Evolutionary conservation across 2,797 vertebrate species (phyloP), one percentile per base, ranked within the genome.

Genomic region (Trichosurus vulpecula): DNA sequence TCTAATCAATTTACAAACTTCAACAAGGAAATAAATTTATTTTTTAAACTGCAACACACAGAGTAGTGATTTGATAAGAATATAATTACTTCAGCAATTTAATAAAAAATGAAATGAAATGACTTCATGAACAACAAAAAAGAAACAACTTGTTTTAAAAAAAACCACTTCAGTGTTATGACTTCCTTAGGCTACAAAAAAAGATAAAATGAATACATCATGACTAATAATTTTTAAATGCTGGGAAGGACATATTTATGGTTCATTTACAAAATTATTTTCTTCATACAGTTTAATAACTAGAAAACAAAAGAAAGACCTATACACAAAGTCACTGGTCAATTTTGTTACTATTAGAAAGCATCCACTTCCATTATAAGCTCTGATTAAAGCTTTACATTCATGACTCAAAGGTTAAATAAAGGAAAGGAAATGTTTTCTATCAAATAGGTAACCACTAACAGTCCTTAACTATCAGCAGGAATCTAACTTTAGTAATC

Each of bases 341-440:
- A 96, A 93, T 95, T 98, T 98, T 98, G 97, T 97, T 98, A 98
- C 97, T 93, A 0, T 97, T 98, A 98, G 98, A 98, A 98, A 98
- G 98, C 98, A 98, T 98, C 98, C 98, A 99, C 98, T 98, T 98
- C 98, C 95, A 98, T 98, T 97, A 97, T 93, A 99, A 56, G 98
- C 98, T 99, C 99, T 98, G 99, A 99, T 99, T 99, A 99, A 99
- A 99, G 97, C 98, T 99, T 98, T 99, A 99, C 99, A 99, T 98
- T 98, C 98, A 96, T 51, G 81, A 98, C 99, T 99, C 99, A 99
- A 98, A 99, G 99, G 99, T 99, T 99, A 99, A 99, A 99, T 98
- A 99, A 98, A 98, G 98, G 98, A 98, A 99, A 99, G 99, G 99
- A 99, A 99, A 99, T 99, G 99, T 98, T 98, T 99, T 99, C 98